Conservation (phyloP, 2,888 invertebrate species). For the Calliopum simillimum region DNA sequence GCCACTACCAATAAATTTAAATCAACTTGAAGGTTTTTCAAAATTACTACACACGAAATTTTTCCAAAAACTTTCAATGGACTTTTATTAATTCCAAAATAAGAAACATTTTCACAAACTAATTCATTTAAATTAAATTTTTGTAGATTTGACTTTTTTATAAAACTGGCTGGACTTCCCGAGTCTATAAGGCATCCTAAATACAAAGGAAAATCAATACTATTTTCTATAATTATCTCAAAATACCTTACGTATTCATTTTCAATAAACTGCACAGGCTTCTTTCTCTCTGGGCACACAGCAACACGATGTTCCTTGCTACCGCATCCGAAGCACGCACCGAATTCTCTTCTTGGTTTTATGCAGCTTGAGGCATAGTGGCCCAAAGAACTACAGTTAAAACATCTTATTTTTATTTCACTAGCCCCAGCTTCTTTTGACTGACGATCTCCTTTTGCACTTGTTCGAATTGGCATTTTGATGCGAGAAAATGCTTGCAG, state of each 20-base stretch:
- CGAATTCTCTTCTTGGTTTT: constrained; percentile 25
- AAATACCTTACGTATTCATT: too few species aligned
- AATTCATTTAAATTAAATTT: too few species aligned
- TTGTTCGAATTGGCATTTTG: not conserved
- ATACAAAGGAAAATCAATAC: too few species aligned
- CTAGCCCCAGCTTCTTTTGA: not conserved
- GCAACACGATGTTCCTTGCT: constrained; percentile 11
- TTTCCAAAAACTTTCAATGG: too few species aligned
- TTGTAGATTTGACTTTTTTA: too few species aligned
- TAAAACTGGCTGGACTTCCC: too few species aligned
- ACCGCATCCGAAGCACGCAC: constrained; percentile 34
- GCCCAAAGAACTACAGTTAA: constrained; percentile 32
- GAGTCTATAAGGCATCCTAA: too few species aligned
- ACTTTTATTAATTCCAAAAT: too few species aligned
- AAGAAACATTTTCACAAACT: too few species aligned
- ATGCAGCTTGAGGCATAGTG: constrained; percentile 34
- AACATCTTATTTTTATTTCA: constrained; percentile 14
- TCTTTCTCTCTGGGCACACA: constrained; percentile 22
- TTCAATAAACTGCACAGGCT: not conserved
- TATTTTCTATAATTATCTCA: too few species aligned
- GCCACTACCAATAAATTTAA: not conserved
- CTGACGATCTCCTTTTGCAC: not conserved
- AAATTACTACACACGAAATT: too few species aligned
- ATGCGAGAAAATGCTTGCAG: constrained; percentile 38
- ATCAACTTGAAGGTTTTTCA: too few species aligned